Evolutionary conservation across 2,113 vertebrate genomes (phyloP).

Genomic region (Dasyurus viverrinus): DNA sequence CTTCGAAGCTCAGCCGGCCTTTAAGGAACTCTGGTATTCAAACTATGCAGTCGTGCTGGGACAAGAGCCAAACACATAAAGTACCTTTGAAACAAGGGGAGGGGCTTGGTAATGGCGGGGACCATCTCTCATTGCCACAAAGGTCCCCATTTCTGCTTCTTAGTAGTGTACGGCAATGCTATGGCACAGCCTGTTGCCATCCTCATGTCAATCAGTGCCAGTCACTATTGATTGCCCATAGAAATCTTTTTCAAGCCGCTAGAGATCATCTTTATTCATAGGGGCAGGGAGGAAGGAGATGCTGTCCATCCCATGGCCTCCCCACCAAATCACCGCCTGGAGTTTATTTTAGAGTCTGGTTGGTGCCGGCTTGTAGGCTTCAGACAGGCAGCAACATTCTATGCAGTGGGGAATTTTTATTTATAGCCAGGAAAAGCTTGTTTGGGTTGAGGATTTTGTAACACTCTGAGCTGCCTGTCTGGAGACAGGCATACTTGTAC

Average conservation of each 20-base stretch:
- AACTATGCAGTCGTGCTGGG: conserved; percentile 81
- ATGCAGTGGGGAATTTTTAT: conserved; percentile 38
- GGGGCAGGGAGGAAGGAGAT: not conserved
- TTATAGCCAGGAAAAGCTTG: conserved; percentile 53
- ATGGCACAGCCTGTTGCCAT: not conserved
- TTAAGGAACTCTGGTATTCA: conserved; percentile 79
- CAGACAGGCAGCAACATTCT: conserved; percentile 25
- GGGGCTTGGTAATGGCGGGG: not conserved
- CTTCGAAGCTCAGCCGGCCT: conserved; percentile 46
- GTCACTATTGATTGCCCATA: conserved; percentile 9
- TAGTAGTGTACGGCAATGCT: conserved; percentile 44
- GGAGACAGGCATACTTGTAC: not conserved
- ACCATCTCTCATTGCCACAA: conserved; percentile 80
- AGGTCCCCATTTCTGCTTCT: conserved; percentile 69
- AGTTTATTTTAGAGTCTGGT: conserved; percentile 70
- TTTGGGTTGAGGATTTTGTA: conserved; percentile 12
- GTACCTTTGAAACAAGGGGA: conserved; percentile 45
- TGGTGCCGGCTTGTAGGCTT: conserved; percentile 44
- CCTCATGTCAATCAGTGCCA: not conserved
- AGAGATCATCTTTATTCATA: not conserved
- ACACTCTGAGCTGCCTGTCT: not conserved
- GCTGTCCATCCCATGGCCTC: conserved; percentile 34
- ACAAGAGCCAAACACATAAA: conserved; percentile 78
- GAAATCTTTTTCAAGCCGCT: conserved; percentile 33
- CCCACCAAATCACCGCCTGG: not conserved